Percentiles rank a stretch among this genome's conserved stretches.
Evolutionary conservation across 1,140 invertebrate species (phyloP).

Genomic region (Bombus soroeensis): DNA sequence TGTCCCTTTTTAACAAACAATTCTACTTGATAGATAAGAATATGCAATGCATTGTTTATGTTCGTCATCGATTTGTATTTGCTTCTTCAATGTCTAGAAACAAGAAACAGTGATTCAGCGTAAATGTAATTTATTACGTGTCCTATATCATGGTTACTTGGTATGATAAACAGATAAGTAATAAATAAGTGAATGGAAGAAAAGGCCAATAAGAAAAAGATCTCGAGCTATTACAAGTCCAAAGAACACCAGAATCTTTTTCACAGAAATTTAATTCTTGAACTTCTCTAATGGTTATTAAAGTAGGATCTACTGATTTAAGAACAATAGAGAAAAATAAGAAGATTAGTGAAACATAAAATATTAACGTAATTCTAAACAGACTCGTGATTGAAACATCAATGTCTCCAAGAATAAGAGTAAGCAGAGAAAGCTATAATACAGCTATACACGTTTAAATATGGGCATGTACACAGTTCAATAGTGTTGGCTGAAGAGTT

Average conservation of each 20-base stretch:
- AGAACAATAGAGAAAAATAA: neutral
- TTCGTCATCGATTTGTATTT: neutral
- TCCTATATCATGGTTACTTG: neutral
- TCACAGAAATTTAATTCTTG: neutral
- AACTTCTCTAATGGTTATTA: neutral
- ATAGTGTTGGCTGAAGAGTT: neutral
- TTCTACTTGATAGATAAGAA: neutral
- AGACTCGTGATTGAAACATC: too few species aligned
- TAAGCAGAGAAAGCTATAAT: too few species aligned
- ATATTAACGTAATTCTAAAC: too few species aligned
- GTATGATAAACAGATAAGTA: neutral
- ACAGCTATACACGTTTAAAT: neutral
- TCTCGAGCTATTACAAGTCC: too few species aligned
- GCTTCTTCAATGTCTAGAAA: neutral
- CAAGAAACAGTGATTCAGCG: neutral
- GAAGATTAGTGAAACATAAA: neutral
- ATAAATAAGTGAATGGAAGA: neutral
- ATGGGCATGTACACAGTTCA: neutral
- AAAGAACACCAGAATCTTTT: too few species aligned
- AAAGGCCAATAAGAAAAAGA: neutral
- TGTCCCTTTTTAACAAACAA: neutral
- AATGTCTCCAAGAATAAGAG: too few species aligned
- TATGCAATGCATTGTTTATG: neutral
- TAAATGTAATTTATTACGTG: neutral
- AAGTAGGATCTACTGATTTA: neutral